phyloP scores from a whole-genome alignment of 2,113 vertebrate genomes.

The Acanthisitta chloris region DNA sequence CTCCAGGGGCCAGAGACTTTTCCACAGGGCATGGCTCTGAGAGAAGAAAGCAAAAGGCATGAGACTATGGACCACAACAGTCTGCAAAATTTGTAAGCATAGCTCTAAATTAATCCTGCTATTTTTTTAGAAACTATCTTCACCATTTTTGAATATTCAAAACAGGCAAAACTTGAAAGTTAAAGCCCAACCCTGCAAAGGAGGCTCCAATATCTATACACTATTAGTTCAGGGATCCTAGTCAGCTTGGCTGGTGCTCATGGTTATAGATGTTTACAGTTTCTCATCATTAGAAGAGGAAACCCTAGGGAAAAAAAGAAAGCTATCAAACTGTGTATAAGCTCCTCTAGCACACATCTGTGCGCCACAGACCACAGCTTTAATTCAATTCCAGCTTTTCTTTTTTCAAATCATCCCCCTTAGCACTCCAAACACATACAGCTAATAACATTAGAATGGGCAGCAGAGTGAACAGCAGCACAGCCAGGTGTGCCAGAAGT shows the following conservation, averaged over 20 bases:
- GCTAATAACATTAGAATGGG: neutral
- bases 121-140: neutral
- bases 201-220: neutral
- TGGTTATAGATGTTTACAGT: neutral
- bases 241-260: neutral
- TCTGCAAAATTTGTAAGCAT: neutral
- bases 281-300: neutral
- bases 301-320: neutral
- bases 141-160: neutral
- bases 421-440: neutral
- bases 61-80: neutral
- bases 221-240: neutral
- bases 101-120: neutral
- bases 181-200: neutral
- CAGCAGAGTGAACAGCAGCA: neutral
- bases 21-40: neutral
- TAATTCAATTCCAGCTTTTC: neutral
- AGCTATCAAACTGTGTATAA: neutral
- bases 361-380: neutral
- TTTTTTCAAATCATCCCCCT: neutral
- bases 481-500: neutral
- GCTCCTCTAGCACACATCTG: neutral
- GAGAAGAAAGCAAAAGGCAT: neutral
- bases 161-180: neutral
- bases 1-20: neutral